Evolutionary conservation across 2,888 invertebrate species (phyloP), one percentile per base, ranked within the genome.

Genomic region (Polia nebulosa): DNA sequence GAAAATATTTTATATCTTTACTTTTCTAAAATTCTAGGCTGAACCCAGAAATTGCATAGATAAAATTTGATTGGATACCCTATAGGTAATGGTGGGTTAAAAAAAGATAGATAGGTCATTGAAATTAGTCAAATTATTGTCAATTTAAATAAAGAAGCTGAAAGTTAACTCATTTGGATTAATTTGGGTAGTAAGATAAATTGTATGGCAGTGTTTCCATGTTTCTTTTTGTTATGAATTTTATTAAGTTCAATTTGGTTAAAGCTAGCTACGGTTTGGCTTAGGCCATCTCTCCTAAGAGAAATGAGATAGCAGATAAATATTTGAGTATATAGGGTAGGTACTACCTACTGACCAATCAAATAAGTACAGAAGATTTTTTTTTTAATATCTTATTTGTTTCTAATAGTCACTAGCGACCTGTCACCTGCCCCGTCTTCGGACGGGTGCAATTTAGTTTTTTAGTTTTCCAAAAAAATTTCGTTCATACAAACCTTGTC

Each of bases 191-290:
- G 8, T 36, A 22, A 29, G 20, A 36, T 8, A 47, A 58, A 73
- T 58, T 68, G 73, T 82, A 78, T 86, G 90, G 89, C 91, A 91
- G 89, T 90, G 87, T 84, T 78, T 72, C 59, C 41, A 36, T 66
- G 70, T 64, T 73, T 72, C 76, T 73, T 81, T 80, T 58, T 68
- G 62, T 36, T 29, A 34, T 39, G n/a, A 32, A 25, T 51, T 49
- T 47, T 32, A 13, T 58, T 53, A 41, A 39, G 44, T 49, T 57
- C 3, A 62, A 57, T 56, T 64, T 51, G 22, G 44, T 58, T 78
- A 68, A 25, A 27, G 44, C 66, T 78, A 80, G 27, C 65, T 76
- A 69, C 45, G 32, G 53, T 34, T 44, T 65, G 53, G 45, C 55
- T 57, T 61, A 71, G 52, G 32, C 49, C 49, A 61, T 56, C 11